Evolutionary conservation across 2,888 invertebrate genomes (phyloP).

Genomic region (Protodeltote pygarga): DNA sequence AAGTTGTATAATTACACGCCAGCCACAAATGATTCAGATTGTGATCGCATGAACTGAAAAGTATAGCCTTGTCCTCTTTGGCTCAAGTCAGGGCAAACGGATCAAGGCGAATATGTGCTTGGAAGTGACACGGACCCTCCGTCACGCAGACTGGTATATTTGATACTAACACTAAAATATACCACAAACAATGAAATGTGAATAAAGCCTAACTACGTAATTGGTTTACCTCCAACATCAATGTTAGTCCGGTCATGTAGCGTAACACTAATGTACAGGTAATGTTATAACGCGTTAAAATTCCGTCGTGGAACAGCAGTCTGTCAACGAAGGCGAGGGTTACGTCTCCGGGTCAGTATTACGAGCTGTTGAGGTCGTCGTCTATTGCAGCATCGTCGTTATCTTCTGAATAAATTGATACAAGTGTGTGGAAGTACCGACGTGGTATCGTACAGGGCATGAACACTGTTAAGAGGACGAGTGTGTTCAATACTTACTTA

Average conservation of each 20-base stretch:
- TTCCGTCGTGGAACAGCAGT: neutral
- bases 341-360: slow-evolving; percentile 2
- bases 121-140: slow-evolving; percentile 53
- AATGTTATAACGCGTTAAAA: slow-evolving; percentile 8
- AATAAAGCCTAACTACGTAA: slow-evolving; percentile 21
- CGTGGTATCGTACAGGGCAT: slow-evolving; percentile 41
- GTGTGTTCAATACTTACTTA: slow-evolving; percentile 56
- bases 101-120: slow-evolving; percentile 72
- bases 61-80: slow-evolving; percentile 75
- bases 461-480: slow-evolving; percentile 49
- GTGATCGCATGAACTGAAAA: slow-evolving; percentile 72
- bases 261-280: slow-evolving; percentile 26
- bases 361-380: slow-evolving; percentile 21
- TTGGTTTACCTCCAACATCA: slow-evolving; percentile 35
- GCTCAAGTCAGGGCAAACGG: slow-evolving; percentile 65
- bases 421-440: slow-evolving; percentile 54
- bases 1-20: slow-evolving; percentile 58
- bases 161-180: slow-evolving; percentile 12
- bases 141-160: slow-evolving; percentile 53
- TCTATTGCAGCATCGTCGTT: slow-evolving; percentile 45
- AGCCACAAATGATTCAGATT: slow-evolving; percentile 65
- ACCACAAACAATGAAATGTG: slow-evolving; percentile 18
- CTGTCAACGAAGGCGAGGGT: slow-evolving; percentile 25
- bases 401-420: slow-evolving; percentile 59
- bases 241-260: slow-evolving; percentile 30